Evolutionary conservation across 2,113 vertebrate genomes (phyloP).

Genomic region (Corythaixoides concolor): DNA sequence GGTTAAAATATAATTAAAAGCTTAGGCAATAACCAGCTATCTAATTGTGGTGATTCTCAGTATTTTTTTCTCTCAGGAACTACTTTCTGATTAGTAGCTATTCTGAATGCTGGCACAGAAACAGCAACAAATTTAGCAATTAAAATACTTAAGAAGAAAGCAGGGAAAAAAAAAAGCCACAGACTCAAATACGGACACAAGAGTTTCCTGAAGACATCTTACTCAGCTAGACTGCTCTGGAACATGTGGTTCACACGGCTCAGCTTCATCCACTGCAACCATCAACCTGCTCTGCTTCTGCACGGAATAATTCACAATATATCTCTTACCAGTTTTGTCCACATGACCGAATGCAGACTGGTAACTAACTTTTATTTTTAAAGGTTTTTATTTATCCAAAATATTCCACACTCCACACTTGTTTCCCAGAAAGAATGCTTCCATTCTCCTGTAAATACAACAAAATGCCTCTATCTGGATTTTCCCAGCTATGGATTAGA

Average conservation of each 20-base stretch:
- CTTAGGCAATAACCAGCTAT: neutral
- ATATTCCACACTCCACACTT: neutral
- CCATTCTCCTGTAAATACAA: neutral
- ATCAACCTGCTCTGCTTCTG: fast-evolving
- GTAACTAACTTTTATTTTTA: neutral
- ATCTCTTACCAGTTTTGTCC: neutral
- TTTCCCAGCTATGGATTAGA: neutral
- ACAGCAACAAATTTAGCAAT: conserved; percentile 2
- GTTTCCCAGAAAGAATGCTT: fast-evolving
- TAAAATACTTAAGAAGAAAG: neutral
- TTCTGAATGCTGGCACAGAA: neutral
- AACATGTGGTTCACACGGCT: fast-evolving
- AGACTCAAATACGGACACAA: neutral
- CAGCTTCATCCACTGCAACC: neutral
- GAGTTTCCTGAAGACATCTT: neutral
- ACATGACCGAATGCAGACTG: neutral
- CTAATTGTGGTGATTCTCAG: neutral
- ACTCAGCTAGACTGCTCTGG: neutral
- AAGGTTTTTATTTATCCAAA: neutral
- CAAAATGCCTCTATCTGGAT: neutral
- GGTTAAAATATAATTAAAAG: conserved; percentile 40
- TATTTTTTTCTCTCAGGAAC: conserved; percentile 23
- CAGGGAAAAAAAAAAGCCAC: neutral
- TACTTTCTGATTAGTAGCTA: conserved; percentile 2
- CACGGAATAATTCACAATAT: neutral